These are phyloP conservation scores for Drosophila equinoxialis DNA, from an alignment of 1,140 invertebrate species.

Conservation along the genomic window DNA sequence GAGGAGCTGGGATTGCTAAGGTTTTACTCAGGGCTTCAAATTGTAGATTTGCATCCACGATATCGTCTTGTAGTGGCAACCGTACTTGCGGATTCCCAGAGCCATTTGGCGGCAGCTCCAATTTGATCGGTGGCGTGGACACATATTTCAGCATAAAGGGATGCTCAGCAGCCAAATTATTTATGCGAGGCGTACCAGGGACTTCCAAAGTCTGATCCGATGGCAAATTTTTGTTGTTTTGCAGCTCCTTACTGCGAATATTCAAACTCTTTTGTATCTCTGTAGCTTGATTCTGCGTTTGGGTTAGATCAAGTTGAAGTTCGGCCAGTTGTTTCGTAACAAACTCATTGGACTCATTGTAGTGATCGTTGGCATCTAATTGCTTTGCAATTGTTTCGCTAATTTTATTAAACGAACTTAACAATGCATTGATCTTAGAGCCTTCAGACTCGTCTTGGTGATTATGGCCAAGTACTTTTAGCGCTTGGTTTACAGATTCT, in stretches of 20 bases:
- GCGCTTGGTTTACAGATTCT: conserved; percentile 43
- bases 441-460: not conserved
- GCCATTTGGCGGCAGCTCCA: conserved; percentile 36
- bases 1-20: conserved; percentile 45
- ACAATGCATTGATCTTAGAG: conserved; percentile 45
- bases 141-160: conserved; percentile 62
- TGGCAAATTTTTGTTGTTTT: conserved; percentile 6
- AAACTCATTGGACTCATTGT: conserved; percentile 51
- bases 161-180: conserved; percentile 12
- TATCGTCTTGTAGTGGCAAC: conserved; percentile 65
- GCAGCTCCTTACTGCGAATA: conserved; percentile 41
- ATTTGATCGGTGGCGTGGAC: conserved; percentile 70
- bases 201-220: not conserved
- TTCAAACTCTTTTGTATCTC: conserved; percentile 50
- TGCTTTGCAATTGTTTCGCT: conserved; percentile 62
- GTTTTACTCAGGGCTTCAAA: conserved; percentile 53
- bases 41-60: conserved; percentile 43
- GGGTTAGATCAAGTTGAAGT: conserved; percentile 47
- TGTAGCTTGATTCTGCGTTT: conserved; percentile 56
- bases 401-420: conserved; percentile 57
- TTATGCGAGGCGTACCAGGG: conserved; percentile 43
- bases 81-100: conserved; percentile 46
- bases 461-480: conserved; percentile 12
- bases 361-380: conserved; percentile 61
- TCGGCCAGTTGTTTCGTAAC: conserved; percentile 45